phyloP scores from a whole-genome alignment of 1,140 invertebrate genomes.

The Trachymyrmex septentrionalis region DNA sequence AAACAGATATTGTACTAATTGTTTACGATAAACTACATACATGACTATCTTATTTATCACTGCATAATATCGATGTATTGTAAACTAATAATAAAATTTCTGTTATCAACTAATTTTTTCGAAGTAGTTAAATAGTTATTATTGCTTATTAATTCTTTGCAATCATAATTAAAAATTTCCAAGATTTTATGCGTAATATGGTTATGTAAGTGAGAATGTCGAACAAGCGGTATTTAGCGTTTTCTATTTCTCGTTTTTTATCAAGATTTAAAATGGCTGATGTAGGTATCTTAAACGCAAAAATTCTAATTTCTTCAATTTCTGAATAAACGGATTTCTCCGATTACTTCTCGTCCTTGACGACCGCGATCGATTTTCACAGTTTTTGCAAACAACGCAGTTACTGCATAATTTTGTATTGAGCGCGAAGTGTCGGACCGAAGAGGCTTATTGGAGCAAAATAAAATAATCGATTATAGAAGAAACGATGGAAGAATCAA shows the following conservation, averaged over 20 bases:
- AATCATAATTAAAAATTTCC: neutral
- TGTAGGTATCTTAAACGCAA: neutral
- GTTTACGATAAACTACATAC: neutral
- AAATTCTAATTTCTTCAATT: neutral
- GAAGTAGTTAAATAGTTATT: neutral
- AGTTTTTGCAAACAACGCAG: constrained; percentile 1
- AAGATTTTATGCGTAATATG: neutral
- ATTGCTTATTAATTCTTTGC: neutral
- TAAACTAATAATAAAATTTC: neutral
- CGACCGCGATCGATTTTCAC: constrained; percentile 8
- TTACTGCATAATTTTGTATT: neutral
- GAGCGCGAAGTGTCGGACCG: neutral
- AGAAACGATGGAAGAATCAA: neutral
- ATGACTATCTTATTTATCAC: neutral
- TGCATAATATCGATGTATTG: neutral
- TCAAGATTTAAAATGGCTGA: neutral
- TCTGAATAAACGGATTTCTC: constrained; percentile 5
- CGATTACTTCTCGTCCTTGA: neutral
- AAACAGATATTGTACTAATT: neutral
- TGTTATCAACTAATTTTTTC: neutral
- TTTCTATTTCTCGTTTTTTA: neutral
- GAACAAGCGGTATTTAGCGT: neutral
- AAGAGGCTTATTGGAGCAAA: neutral
- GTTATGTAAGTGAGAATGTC: neutral
- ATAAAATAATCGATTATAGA: neutral